Evolutionary conservation across 2,888 invertebrate species (phyloP), one percentile per base, ranked within the genome.

Genomic region (Microctonus brassicae): DNA sequence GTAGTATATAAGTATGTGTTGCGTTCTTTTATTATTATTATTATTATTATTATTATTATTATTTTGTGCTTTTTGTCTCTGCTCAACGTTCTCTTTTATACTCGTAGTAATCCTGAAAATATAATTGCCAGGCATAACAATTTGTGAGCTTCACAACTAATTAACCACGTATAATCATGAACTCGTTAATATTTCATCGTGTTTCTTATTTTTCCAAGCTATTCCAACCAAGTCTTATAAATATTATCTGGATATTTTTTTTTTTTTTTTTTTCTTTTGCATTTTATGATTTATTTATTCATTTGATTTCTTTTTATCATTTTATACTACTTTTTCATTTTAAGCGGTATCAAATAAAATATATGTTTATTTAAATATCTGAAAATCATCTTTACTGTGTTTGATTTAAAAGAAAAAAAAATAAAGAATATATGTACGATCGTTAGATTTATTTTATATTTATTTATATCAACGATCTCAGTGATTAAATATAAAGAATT

Each of bases 91-190:
- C 58, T 34, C 20, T 58, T 29, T 33, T n/a, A 58, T 33, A 58
- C 20, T 33, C 34, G 20, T 10, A 58, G 24, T 52, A 64, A 64
- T 64, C 52, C 47, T 52, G 33, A 52, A 29, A n/a, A n/a, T n/a
- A n/a, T n/a, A 64, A 64, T 64, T 34, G 5, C 33, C 33, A 52
- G 52, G 53, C 64, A 53, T 64, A 64, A 64, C 52, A 17, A 55
- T 34, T 65, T 33, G 22, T 24, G 13, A 62, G 36, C 55, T 65
- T 55, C n/a, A 34, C 36, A 42, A 65, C 34, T 65, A 65, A 65
- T 65, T 55, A 65, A 55, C 65, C 65, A 65, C 55, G 52, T 20
- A 55, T 33, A 65, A 65, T 55, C 36, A 55, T 55, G n/a, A 55
- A 36, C 55, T 65, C n/a, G 17, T 65, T 36, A 65, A 55, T 65